Percentiles rank a stretch among this genome's conserved stretches.
Evolutionary conservation across 2,113 vertebrate genomes (phyloP).

Genomic region (Ailurus styani): DNA sequence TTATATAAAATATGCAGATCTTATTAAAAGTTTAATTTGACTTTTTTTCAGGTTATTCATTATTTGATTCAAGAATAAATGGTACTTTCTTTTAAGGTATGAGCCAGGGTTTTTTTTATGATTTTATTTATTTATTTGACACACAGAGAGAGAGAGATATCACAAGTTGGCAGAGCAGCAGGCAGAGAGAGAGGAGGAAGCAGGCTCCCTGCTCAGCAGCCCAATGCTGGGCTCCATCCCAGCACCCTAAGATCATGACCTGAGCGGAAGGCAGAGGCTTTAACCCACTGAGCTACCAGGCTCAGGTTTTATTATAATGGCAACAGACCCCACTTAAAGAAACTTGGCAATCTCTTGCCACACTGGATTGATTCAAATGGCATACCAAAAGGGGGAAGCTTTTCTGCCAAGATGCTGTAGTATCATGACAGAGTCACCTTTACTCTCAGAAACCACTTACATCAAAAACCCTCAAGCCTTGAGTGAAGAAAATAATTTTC

Average conservation of each 20-base stretch:
- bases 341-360: neutral
- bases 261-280: no score
- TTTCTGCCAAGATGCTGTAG: neutral
- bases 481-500: neutral
- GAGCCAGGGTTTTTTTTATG: no score
- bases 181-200: no score
- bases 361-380: neutral
- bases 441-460: neutral
- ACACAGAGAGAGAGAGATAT: no score
- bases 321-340: neutral
- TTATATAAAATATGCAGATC: neutral
- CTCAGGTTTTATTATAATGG: constrained; percentile 31
- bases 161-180: no score
- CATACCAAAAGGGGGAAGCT: neutral
- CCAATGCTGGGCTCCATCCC: no score
- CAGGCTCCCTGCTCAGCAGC: no score
- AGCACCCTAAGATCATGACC: no score
- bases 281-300: no score
- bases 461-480: neutral
- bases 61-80: constrained; percentile 6
- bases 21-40: constrained; percentile 8
- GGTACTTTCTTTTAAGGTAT: constrained; percentile 2
- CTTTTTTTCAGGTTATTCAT: constrained; percentile 14
- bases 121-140: no score
- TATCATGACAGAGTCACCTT: neutral